Evolutionary conservation across 1,140 invertebrate species (phyloP), one percentile per base, ranked within the genome.

Genomic region (Pseudomyrmex dendroicus): DNA sequence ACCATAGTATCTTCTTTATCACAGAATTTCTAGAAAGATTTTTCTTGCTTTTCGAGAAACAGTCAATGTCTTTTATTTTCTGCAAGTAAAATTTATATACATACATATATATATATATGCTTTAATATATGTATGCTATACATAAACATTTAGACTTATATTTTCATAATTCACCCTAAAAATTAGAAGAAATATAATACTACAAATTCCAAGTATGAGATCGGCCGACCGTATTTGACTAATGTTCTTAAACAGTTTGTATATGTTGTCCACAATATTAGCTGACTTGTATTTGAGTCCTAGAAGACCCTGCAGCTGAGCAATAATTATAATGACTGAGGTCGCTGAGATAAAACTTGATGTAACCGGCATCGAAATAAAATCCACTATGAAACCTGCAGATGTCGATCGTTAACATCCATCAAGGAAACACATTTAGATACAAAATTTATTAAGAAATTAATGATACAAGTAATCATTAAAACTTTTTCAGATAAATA

Each of bases 321-420:
- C 96, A n/a, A 96, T 95, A 46, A 97, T 96, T 84, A 99, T 99
- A 52, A 98, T 98, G 17, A 99, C 95, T 0, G 98, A 97, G 5
- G 98, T 98, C 0, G 98, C 98, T 7, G 98, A 98, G 2, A 98
- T 99, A 91, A 99, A 99, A 12, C 98, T 98, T 84, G 97, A 98
- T 48, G 98, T 98, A 8, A 99, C 98, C 8, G 98, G 97, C 64
- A 97, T 95, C 0, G 98, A 99, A 80, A 99, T 99, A 90, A 99
- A 97, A 90, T 99, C 98, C 56, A 99, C 97, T 67, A 99, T 92
- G 91, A 99, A 98, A 86, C 98, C 98, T 98, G 91, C 52, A 91
- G 89, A 87, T 17, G 0, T 50, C 3, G 8, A 73, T 50, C 10
- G 9, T 63, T 44, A n/a, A 10, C 17, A 44, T 15, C 4, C n/a